phyloP scores from a whole-genome alignment of 37 sponge, comb jelly and placozoan genomes.

The Aplysina aerophoba region DNA sequence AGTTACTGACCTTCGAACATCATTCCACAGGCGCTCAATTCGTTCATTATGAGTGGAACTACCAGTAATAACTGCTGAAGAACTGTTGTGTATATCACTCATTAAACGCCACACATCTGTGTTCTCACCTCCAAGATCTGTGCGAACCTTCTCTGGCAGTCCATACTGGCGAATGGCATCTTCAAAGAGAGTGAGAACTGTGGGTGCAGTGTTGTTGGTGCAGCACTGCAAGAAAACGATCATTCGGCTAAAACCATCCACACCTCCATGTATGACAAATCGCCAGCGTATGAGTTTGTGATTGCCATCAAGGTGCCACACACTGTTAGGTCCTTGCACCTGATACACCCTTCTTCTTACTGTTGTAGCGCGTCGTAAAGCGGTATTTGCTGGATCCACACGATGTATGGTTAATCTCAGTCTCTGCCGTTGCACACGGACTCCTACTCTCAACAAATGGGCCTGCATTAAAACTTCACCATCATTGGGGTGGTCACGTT shows the following conservation, averaged over 20 bases:
- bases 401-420: constrained; percentile 41
- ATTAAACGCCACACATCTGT: constrained; percentile 6
- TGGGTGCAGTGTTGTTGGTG: constrained; percentile 34
- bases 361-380: constrained; percentile 26
- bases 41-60: constrained; percentile 33
- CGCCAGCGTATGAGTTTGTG: constrained; percentile 64
- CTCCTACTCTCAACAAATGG: constrained; percentile 12
- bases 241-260: constrained; percentile 29
- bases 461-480: constrained; percentile 34
- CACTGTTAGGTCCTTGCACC: constrained; percentile 49
- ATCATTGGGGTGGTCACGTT: constrained; percentile 33
- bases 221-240: constrained; percentile 33
- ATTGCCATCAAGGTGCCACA: constrained; percentile 65
- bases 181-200: constrained; percentile 9
- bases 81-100: constrained; percentile 14
- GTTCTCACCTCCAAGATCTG: constrained; percentile 31
- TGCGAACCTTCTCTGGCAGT: constrained; percentile 37
- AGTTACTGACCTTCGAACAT: constrained; percentile 30
- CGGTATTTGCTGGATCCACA: constrained; percentile 44
- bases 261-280: constrained; percentile 54
- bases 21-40: constrained; percentile 38
- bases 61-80: constrained; percentile 38
- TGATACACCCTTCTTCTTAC: constrained; percentile 48
- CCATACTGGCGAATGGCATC: constrained; percentile 31
- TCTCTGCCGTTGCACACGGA: constrained; percentile 36